These are phyloP conservation scores for Cotesia congregata DNA, from an alignment of 2,888 invertebrate genomes.

Conservation along the genomic window DNA sequence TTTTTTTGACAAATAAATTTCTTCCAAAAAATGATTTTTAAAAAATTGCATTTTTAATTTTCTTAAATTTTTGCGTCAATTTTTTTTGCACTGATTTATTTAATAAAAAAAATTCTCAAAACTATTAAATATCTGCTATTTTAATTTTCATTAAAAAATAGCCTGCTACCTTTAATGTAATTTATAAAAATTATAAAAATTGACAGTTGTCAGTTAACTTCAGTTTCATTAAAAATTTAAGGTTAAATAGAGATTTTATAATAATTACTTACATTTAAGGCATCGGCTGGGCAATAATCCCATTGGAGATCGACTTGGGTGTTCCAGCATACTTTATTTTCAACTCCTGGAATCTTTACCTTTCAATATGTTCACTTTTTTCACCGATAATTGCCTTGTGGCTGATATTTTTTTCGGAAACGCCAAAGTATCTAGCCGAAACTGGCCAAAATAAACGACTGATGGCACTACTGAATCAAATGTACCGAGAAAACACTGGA, in stretches of 20 bases:
- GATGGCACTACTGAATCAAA: slow-evolving; percentile 76
- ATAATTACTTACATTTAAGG: slow-evolving; percentile 5
- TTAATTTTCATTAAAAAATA: neutral
- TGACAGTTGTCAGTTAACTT: no score
- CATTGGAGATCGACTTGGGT: slow-evolving; percentile 71
- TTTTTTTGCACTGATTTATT: no score
- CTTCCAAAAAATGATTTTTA: no score
- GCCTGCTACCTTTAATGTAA: no score
- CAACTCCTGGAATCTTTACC: slow-evolving; percentile 85
- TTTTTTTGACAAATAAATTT: no score
- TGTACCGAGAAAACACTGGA: slow-evolving; percentile 81
- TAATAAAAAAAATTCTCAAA: no score
- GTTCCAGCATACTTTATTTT: slow-evolving; percentile 73
- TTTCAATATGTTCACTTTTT: slow-evolving; percentile 80
- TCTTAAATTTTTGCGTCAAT: no score
- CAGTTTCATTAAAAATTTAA: neutral
- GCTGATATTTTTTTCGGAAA: slow-evolving; percentile 82
- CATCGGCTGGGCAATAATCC: slow-evolving; percentile 81
- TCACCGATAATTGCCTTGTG: slow-evolving; percentile 77
- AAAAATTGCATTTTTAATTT: no score
- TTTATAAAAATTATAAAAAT: no score
- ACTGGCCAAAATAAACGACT: slow-evolving; percentile 82
- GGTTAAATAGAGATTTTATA: no score
- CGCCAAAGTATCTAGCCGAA: slow-evolving; percentile 85
- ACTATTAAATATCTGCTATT: no score